Evolutionary conservation across 2,888 invertebrate species (phyloP).

Genomic region (Oxytorus armatus): DNA sequence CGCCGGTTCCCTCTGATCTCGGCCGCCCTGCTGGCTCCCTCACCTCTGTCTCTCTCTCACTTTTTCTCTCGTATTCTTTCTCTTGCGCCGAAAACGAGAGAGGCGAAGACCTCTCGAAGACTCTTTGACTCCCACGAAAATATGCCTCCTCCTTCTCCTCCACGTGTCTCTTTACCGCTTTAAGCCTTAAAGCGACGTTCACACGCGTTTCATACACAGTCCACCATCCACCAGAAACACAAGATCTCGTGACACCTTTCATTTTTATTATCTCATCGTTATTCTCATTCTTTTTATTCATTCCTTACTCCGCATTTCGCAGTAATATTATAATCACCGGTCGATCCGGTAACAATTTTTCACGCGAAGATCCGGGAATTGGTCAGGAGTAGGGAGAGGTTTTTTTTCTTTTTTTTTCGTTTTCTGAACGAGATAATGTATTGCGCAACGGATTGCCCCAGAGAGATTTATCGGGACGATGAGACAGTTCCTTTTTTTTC

Average conservation of each 20-base stretch:
- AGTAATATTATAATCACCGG: conserved; percentile 13
- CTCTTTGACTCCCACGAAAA: conserved; percentile 73
- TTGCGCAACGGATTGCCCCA: conserved; percentile 16
- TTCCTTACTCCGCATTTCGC: conserved; percentile 6
- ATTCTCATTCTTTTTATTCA: conserved; percentile 9
- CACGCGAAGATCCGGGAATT: neutral
- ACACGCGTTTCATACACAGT: conserved; percentile 54
- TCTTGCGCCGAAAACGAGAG: conserved; percentile 72
- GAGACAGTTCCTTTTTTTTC: neutral
- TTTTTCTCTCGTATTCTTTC: neutral
- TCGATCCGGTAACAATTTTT: conserved; percentile 28
- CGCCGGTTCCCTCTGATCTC: conserved; percentile 69
- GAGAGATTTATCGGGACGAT: conserved; percentile 38
- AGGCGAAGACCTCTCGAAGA: conserved; percentile 67
- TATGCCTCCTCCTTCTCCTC: conserved; percentile 24
- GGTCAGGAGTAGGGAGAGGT: too few relatives aligned
- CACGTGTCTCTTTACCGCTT: conserved; percentile 52
- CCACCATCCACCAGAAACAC: conserved; percentile 9
- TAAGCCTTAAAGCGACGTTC: conserved; percentile 65
- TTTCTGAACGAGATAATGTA: conserved; percentile 19
- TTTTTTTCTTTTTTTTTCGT: conserved; percentile 9
- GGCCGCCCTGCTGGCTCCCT: conserved; percentile 62
- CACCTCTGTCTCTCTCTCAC: conserved; percentile 24
- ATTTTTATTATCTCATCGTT: conserved; percentile 3
- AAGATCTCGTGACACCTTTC: conserved; percentile 29